Percentiles rank a stretch among this genome's conserved stretches.
phyloP scores from a whole-genome alignment of 1,140 invertebrate genomes.

The Pseudoatta argentina region DNA sequence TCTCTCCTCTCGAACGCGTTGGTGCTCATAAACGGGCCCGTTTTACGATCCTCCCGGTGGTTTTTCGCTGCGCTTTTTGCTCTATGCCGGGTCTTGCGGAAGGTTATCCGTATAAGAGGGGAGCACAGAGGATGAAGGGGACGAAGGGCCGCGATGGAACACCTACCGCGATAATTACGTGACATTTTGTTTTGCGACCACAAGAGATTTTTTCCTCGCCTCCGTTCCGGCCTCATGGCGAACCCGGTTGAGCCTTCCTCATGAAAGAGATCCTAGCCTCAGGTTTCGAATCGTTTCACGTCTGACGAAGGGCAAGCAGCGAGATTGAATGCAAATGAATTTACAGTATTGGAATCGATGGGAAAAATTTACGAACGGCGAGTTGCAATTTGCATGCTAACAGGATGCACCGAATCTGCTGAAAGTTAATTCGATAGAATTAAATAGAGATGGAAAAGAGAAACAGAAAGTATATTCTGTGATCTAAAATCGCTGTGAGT shows the following conservation, averaged over 20 bases:
- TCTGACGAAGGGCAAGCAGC: constrained; percentile 33
- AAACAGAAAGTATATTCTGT: neutral
- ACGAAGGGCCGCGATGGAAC: constrained; percentile 71
- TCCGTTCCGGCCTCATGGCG: constrained; percentile 66
- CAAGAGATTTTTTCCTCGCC: constrained; percentile 80
- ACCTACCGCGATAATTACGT: constrained; percentile 85
- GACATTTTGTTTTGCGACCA: constrained; percentile 83
- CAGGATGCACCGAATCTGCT: neutral
- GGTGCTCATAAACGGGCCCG: constrained; percentile 80
- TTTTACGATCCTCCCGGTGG: constrained; percentile 81
- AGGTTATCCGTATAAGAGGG: constrained; percentile 27
- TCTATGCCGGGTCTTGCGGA: constrained; percentile 52
- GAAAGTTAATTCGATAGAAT: neutral
- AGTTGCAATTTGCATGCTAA: constrained; percentile 34
- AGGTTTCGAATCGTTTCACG: constrained; percentile 8
- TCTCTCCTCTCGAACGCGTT: constrained; percentile 69
- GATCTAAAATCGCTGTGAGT: neutral
- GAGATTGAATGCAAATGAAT: constrained; percentile 45
- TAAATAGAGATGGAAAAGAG: neutral
- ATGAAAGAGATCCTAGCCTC: constrained; percentile 1
- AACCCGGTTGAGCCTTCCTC: constrained; percentile 21
- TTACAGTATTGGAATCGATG: constrained; percentile 36
- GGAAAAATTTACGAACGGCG: constrained; percentile 26
- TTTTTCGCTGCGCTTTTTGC: constrained; percentile 82
- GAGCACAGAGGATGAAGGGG: neutral